A percentile compares a stretch with the other conserved stretches of the same genome.
Evolutionary conservation across 2,797 vertebrate species (phyloP).

Genomic region (Tauraco hartlaubi): DNA sequence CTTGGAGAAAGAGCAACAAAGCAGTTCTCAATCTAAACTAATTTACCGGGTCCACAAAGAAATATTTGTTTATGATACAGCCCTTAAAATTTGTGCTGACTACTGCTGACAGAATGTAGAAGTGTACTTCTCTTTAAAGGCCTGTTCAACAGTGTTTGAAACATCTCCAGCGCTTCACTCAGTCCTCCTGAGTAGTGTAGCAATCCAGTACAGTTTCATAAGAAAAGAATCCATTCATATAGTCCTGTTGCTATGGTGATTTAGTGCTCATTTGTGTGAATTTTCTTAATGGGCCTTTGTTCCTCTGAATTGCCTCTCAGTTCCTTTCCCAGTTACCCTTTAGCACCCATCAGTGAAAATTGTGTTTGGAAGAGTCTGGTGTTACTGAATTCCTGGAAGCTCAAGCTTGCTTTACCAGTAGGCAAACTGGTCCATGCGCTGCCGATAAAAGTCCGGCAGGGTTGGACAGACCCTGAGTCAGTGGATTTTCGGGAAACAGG

Average conservation of each 20-base stretch:
- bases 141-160: background rate
- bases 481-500: slow-evolving; percentile 18
- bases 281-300: slow-evolving; percentile 65
- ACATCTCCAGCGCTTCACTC: background rate
- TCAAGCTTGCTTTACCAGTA: slow-evolving; percentile 10
- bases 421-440: background rate
- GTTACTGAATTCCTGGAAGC: slow-evolving; percentile 49
- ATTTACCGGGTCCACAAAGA: background rate
- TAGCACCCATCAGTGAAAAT: slow-evolving; percentile 23
- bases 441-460: background rate
- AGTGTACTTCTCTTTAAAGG: background rate
- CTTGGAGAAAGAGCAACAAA: background rate
- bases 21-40: background rate
- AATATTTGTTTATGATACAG: background rate
- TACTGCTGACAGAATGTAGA: background rate
- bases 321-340: slow-evolving; percentile 27
- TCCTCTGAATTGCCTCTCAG: slow-evolving; percentile 39
- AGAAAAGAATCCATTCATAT: slow-evolving; percentile 56
- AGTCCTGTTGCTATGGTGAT: slow-evolving; percentile 33
- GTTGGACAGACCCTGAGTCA: background rate
- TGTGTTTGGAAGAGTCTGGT: background rate
- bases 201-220: slow-evolving; percentile 21
- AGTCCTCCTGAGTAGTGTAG: background rate
- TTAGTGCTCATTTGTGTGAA: slow-evolving; percentile 40
- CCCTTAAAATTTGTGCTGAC: background rate